Evolutionary conservation across 2,797 vertebrate genomes (phyloP).

Genomic region (Coregonus suidteri): DNA sequence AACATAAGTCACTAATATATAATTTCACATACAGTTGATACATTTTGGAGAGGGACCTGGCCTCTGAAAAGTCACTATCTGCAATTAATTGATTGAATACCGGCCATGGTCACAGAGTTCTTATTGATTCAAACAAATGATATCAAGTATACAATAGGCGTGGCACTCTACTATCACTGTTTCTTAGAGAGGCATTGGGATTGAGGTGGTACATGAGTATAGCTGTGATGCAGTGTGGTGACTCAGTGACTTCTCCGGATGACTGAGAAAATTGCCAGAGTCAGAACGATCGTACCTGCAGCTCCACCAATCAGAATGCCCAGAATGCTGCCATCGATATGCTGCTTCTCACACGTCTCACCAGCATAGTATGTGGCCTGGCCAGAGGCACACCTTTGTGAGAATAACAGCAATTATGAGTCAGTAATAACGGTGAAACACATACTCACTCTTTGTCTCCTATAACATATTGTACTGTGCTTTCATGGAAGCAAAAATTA

Average conservation of each 20-base stretch:
- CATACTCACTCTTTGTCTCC: background rate
- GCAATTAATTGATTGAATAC: background rate
- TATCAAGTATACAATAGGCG: background rate
- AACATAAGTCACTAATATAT: background rate
- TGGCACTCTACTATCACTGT: background rate
- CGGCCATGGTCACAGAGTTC: background rate
- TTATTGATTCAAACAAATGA: background rate
- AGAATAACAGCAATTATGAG: background rate
- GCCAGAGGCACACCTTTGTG: conserved; percentile 77
- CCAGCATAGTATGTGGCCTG: conserved; percentile 78
- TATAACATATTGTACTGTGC: background rate
- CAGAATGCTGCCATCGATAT: conserved; percentile 71
- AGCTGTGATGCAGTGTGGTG: background rate
- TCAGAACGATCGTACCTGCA: conserved; percentile 70
- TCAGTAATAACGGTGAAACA: background rate
- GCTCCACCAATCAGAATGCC: conserved; percentile 75
- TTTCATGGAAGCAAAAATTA: conserved; percentile 5
- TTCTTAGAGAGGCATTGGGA: background rate
- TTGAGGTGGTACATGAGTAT: background rate
- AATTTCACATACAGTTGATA: background rate
- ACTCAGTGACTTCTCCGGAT: conserved; percentile 58
- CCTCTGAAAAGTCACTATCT: background rate
- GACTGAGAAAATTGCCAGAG: conserved; percentile 64
- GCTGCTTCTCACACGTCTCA: conserved; percentile 76
- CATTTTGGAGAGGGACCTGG: background rate